phyloP scores from a whole-genome alignment of 1,140 invertebrate species.

The Lepidotrigona ventralis region DNA sequence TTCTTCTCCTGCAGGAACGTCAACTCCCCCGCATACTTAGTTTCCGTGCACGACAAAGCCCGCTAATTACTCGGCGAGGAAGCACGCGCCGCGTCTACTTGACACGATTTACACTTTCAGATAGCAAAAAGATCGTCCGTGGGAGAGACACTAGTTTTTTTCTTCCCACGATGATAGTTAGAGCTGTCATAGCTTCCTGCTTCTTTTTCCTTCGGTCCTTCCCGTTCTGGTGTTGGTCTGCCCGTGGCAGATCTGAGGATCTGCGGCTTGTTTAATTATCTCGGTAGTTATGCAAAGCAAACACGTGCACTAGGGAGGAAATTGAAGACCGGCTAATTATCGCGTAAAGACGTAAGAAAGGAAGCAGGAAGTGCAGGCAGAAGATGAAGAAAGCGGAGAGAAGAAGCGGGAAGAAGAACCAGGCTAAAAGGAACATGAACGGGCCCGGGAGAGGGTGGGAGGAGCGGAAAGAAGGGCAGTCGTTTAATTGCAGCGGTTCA shows the following conservation, averaged over 20 bases:
- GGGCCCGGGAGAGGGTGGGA: not conserved
- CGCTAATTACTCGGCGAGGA: constrained; percentile 48
- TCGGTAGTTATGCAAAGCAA: constrained; percentile 65
- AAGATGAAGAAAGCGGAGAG: constrained; percentile 10
- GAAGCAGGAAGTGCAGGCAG: not conserved
- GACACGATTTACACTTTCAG: constrained; percentile 54
- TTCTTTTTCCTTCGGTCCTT: constrained; percentile 8
- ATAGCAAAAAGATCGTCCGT: constrained; percentile 12
- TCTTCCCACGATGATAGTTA: not conserved
- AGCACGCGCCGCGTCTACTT: constrained; percentile 24
- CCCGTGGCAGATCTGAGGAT: constrained; percentile 46
- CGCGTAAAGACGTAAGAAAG: constrained; percentile 56
- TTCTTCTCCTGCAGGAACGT: constrained; percentile 11
- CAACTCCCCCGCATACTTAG: not conserved
- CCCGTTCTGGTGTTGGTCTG: constrained; percentile 32
- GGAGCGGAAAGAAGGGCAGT: constrained; percentile 30
- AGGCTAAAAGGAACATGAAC: constrained; percentile 15
- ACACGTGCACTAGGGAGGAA: constrained; percentile 60
- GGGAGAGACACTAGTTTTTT: not conserved
- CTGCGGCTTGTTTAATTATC: constrained; percentile 67
- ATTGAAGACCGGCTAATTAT: constrained; percentile 69
- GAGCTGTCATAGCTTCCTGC: not conserved
- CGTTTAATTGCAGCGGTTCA: constrained; percentile 64
- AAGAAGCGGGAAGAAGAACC: not conserved
- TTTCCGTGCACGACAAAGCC: constrained; percentile 31